These are phyloP conservation scores for Falco punctatus DNA, from an alignment of 2,113 vertebrate species.

Conservation along the genomic window DNA sequence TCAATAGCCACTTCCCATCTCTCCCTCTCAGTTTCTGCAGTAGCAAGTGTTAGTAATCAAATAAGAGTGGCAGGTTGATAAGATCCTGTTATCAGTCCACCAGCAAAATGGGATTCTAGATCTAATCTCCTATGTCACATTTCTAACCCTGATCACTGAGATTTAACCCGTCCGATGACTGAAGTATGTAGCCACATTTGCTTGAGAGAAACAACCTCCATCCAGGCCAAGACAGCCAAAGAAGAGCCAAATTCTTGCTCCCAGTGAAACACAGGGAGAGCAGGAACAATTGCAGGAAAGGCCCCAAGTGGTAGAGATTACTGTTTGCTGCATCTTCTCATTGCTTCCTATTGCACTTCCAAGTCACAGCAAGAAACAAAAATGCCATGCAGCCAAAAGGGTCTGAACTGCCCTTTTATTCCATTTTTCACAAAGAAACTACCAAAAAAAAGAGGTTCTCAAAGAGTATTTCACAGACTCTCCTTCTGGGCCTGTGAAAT, in stretches of 20 bases:
- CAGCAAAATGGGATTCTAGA: constrained; percentile 40
- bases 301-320: not conserved
- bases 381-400: not conserved
- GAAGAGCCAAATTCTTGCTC: not conserved
- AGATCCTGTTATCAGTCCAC: constrained; percentile 44
- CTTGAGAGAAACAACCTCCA: not conserved
- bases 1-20: constrained; percentile 58
- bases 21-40: constrained; percentile 39
- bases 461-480: not conserved
- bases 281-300: not conserved
- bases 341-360: not conserved
- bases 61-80: constrained; percentile 49
- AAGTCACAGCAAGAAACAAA: not conserved
- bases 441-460: not conserved
- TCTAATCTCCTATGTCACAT: constrained; percentile 19
- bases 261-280: not conserved
- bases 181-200: not conserved
- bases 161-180: not conserved
- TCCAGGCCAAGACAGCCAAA: not conserved
- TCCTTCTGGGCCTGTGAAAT: not conserved
- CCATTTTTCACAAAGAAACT: not conserved
- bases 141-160: not conserved
- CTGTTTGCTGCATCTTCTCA: not conserved
- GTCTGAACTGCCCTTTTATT: not conserved
- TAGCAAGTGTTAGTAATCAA: constrained; percentile 52